Evolutionary conservation across 2,888 invertebrate species (phyloP), one percentile per base, ranked within the genome.

Genomic region (Ennomos quercinarius): DNA sequence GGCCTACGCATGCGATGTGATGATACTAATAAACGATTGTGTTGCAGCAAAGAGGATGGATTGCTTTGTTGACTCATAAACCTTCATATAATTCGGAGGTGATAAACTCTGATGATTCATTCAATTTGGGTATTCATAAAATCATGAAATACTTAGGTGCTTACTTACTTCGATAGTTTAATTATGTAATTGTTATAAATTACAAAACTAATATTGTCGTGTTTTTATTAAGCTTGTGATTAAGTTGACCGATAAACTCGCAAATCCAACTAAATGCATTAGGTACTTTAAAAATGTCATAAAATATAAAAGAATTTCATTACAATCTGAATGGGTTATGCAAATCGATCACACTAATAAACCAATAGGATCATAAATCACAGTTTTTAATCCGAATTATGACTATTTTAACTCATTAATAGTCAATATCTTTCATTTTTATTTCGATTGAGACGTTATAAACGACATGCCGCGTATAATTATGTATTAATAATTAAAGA

Each of bases 331-430:
- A 68, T 69, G 52, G 71, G 78, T 82, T 81, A 84, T 83, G 82
- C 72, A 71, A 81, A 83, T 77, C 44, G 42, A 66, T 55, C 61
- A 69, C 63, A 69, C 66, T 67, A 73, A 73, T 73, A 74, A 67
- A 72, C 63, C 62, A 62, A 61, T 68, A 56, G 41, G 49, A 50
- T 55, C 38, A 81, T 84, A 82, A 81, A 83, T 84, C 77, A 78
- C 49, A 61, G 57, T 73, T 77, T 74, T 76, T 74, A 77, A 80
- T 76, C 71, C 66, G 70, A 75, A 73, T 73, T 77, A 74, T 73
- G 74, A 76, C 71, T 77, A 76, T 77, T 78, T 73, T 72, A 71
- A 72, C 74, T 71, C 66, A 76, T 78, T 81, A 79, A 73, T 72
- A 75, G 72, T 71, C 74, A 45, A 74, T 76, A 72, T 67, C 67